phyloP scores from a whole-genome alignment of 2,797 vertebrate species.

The Dallia pectoralis region DNA sequence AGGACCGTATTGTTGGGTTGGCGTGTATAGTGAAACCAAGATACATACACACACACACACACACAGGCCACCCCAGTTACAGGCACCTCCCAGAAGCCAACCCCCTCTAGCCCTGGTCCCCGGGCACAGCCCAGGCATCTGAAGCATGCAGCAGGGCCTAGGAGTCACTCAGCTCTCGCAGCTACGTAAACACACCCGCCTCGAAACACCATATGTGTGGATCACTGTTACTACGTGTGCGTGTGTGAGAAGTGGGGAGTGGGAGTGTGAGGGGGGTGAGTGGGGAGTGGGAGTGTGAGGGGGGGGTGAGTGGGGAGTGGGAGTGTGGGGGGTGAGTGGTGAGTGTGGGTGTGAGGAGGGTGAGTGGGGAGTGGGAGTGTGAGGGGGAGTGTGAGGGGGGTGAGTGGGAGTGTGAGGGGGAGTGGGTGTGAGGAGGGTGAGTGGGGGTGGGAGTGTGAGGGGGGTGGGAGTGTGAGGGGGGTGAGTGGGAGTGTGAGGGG shows the following conservation, averaged over 20 bases:
- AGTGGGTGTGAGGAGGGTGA: not conserved
- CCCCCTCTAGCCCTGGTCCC: not conserved
- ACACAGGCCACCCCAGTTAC: not conserved
- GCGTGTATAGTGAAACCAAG: too few relatives aligned
- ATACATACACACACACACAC: not conserved
- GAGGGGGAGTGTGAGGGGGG: not conserved
- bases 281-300: not conserved
- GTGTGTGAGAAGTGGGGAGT: not conserved
- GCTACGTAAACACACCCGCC: not conserved
- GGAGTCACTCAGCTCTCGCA: not conserved
- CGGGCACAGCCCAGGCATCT: conserved; percentile 6
- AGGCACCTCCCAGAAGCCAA: not conserved
- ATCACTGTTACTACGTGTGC: not conserved
- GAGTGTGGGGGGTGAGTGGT: not conserved
- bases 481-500: too few relatives aligned
- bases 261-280: not conserved
- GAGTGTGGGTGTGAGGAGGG: not conserved
- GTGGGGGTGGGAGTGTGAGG: not conserved
- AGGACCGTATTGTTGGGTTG: too few relatives aligned
- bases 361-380: not conserved
- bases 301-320: not conserved
- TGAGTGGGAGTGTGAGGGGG: not conserved
- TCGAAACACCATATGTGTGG: not conserved
- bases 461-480: not conserved
- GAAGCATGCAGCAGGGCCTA: not conserved